Evolutionary conservation across 2,113 vertebrate genomes (phyloP).

Genomic region (Ctenomys sociabilis): DNA sequence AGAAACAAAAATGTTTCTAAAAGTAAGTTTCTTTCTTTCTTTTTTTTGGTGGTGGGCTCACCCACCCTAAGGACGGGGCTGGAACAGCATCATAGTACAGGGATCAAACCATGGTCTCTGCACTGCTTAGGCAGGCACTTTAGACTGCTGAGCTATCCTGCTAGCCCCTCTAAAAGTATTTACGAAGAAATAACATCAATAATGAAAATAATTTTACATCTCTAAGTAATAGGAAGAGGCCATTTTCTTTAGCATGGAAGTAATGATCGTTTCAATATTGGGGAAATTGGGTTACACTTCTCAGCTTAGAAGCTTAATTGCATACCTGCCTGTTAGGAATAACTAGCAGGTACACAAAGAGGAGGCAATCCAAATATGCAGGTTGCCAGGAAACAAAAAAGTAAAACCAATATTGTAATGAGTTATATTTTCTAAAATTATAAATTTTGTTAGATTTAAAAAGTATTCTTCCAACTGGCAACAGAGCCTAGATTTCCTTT

Average conservation of each 20-base stretch:
- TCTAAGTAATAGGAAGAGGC: not conserved
- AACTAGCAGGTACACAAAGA: not conserved
- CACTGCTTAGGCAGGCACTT: too few species aligned
- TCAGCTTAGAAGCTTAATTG: not conserved
- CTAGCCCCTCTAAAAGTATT: conserved; percentile 19
- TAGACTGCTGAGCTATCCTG: too few species aligned
- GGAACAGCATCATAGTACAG: too few species aligned
- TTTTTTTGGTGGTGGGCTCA: too few species aligned
- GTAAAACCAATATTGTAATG: conserved; percentile 30
- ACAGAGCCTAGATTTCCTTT: conserved; percentile 52
- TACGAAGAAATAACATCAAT: conserved; percentile 50
- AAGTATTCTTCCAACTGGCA: conserved; percentile 47
- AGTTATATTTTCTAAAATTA: conserved; percentile 46
- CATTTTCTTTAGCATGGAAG: conserved; percentile 50
- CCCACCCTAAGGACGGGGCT: too few species aligned
- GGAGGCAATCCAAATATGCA: conserved; percentile 24
- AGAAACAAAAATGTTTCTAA: conserved; percentile 20
- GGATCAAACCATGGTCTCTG: too few species aligned
- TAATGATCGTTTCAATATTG: not conserved
- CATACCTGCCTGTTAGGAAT: not conserved
- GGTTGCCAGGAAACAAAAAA: conserved; percentile 10
- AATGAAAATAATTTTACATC: conserved; percentile 21
- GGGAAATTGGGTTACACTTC: not conserved
- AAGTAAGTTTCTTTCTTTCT: too few species aligned
- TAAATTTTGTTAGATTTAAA: conserved; percentile 38